Evolutionary conservation across 2,113 vertebrate species (phyloP).

Genomic region (Etheostoma spectabile): DNA sequence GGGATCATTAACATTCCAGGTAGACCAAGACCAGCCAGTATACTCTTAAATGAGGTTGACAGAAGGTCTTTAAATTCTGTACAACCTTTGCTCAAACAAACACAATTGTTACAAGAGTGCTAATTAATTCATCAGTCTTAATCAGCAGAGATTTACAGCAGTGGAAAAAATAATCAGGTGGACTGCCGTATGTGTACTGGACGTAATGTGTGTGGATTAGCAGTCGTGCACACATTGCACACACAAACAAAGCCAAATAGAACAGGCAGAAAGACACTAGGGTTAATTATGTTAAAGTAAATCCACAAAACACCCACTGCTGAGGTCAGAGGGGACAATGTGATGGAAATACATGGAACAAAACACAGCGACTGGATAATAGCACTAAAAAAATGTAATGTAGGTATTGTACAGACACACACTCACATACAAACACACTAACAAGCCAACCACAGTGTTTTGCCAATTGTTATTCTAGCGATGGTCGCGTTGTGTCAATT

Average conservation of each 20-base stretch:
- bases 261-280: constrained; percentile 7
- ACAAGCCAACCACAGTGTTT: constrained; percentile 7
- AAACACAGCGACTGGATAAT: constrained; percentile 15
- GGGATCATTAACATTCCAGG: constrained; percentile 72
- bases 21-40: constrained; percentile 81
- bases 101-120: constrained; percentile 82
- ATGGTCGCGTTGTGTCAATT: constrained; percentile 58
- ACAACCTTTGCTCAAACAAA: constrained; percentile 85
- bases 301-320: constrained; percentile 21
- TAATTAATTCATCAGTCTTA: constrained; percentile 90
- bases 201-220: constrained; percentile 23
- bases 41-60: constrained; percentile 85
- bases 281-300: constrained; percentile 36
- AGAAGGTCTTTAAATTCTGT: constrained; percentile 87
- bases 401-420: neutral
- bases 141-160: constrained; percentile 77
- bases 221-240: constrained; percentile 7
- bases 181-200: constrained; percentile 37
- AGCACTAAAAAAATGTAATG: neutral
- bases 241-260: constrained; percentile 1
- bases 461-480: constrained; percentile 66
- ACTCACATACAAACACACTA: neutral
- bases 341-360: constrained; percentile 25
- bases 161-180: constrained; percentile 59
- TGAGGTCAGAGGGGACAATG: constrained; percentile 5